Conservation (phyloP, 2,888 invertebrate genomes). For the Diloba caeruleocephala region DNA sequence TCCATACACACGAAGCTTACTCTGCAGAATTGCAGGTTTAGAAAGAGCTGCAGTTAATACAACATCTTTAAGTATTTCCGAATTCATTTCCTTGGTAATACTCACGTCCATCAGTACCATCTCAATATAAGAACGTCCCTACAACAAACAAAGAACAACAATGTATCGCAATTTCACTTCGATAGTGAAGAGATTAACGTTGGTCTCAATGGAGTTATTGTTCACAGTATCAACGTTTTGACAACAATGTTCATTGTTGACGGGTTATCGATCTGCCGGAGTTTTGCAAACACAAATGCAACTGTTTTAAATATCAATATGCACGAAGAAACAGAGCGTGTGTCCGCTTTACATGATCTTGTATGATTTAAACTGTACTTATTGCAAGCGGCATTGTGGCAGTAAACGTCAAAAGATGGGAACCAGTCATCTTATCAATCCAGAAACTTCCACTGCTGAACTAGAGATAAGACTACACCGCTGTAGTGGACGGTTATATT, state of each 20-base stretch:
- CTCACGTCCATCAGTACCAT: neutral
- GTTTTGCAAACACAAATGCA: slow-evolving; percentile 21
- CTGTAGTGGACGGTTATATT: too few species aligned
- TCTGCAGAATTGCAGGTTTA: too few species aligned
- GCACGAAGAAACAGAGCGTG: slow-evolving; percentile 1
- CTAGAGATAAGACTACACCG: too few species aligned
- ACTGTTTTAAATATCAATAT: slow-evolving; percentile 17
- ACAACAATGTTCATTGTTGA: slow-evolving; percentile 45
- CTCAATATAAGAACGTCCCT: slow-evolving; percentile 10
- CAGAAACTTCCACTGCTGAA: neutral
- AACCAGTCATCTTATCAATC: neutral
- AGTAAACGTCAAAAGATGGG: slow-evolving; percentile 6
- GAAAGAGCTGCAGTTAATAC: too few species aligned
- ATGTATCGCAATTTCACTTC: slow-evolving; percentile 12
- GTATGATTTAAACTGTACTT: slow-evolving; percentile 11
- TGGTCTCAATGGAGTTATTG: slow-evolving; percentile 35
- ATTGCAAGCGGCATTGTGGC: slow-evolving; percentile 5
- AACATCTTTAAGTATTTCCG: too few species aligned
- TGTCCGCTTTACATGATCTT: too few species aligned
- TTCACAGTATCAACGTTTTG: slow-evolving; percentile 31
- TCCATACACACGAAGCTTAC: too few species aligned
- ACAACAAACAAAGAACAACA: slow-evolving; percentile 27
- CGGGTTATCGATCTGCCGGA: slow-evolving; percentile 19
- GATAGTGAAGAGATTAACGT: slow-evolving; percentile 20
- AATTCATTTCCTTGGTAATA: neutral